These are phyloP conservation scores for Xanthorhoe spadicearia DNA, from an alignment of 2,888 invertebrate species.

Conservation along the genomic window DNA sequence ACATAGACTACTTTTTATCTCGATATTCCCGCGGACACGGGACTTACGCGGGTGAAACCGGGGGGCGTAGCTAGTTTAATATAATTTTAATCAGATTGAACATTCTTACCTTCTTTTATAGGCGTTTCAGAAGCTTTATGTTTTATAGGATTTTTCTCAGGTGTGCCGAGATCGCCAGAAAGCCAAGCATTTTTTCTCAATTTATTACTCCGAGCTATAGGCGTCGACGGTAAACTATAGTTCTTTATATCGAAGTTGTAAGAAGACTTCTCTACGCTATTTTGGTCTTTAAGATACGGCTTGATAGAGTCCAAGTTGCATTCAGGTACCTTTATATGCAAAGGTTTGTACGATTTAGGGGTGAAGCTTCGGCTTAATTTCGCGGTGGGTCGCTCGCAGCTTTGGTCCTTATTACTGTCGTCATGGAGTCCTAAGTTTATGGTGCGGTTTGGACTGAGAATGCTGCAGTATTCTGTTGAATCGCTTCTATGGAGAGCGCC, in stretches of 20 bases:
- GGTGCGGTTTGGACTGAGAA: constrained; percentile 73
- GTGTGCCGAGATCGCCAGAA: constrained; percentile 68
- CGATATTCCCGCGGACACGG: too few relatives aligned
- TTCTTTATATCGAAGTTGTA: constrained; percentile 80
- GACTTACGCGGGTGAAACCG: too few relatives aligned
- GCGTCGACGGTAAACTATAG: constrained; percentile 79
- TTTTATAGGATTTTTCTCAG: constrained; percentile 44
- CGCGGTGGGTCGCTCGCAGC: constrained; percentile 57
- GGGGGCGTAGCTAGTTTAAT: too few relatives aligned
- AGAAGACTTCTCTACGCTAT: constrained; percentile 60
- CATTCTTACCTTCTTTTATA: constrained; percentile 48
- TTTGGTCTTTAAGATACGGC: constrained; percentile 64
- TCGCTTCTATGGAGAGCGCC: constrained; percentile 74
- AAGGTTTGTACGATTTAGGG: constrained; percentile 77
- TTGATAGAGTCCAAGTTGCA: constrained; percentile 72
- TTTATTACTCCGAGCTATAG: constrained; percentile 83
- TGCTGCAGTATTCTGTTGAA: constrained; percentile 81
- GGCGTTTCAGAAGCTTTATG: constrained; percentile 42
- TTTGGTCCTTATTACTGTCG: constrained; percentile 57
- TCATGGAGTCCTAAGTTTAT: constrained; percentile 57
- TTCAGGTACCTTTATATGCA: constrained; percentile 79
- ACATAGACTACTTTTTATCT: too few relatives aligned
- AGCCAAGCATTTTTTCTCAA: constrained; percentile 83
- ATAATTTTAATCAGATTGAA: neutral
- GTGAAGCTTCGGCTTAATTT: constrained; percentile 78